Percentiles rank a stretch among this genome's conserved stretches.
These are phyloP conservation scores for Mirza zaza DNA, from an alignment of 2,113 vertebrate species.

Conservation along the genomic window DNA sequence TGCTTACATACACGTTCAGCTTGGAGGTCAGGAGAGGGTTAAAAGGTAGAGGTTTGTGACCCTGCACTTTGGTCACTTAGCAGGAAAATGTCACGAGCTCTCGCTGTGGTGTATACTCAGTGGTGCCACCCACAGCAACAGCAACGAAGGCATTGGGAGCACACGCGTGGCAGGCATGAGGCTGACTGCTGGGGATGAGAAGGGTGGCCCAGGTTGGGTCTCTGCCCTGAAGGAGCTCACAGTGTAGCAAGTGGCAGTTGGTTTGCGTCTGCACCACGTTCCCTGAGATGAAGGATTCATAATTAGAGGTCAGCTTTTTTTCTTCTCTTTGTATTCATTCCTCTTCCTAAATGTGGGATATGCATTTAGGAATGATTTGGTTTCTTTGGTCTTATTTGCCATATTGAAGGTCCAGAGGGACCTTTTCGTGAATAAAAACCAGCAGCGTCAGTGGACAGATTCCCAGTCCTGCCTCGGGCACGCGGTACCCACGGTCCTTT, in stretches of 20 bases:
- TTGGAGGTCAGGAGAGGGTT: neutral
- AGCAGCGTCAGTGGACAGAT: neutral
- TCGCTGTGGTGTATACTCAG: neutral
- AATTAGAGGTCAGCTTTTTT: neutral
- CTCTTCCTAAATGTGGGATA: neutral
- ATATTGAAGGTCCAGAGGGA: neutral
- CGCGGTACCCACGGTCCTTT: neutral
- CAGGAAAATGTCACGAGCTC: neutral
- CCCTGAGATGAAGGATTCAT: neutral
- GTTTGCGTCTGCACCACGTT: neutral
- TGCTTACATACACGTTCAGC: neutral
- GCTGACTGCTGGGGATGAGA: neutral
- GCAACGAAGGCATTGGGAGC: neutral
- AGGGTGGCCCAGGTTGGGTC: neutral
- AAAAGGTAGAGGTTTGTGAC: neutral
- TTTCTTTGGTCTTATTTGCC: neutral
- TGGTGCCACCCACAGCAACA: neutral
- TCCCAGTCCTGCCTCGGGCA: neutral
- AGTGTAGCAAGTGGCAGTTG: neutral
- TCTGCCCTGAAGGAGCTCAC: neutral
- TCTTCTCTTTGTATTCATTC: neutral
- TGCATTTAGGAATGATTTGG: neutral
- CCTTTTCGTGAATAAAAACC: neutral
- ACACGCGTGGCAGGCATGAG: neutral
- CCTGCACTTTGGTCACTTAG: neutral